Percentiles rank a stretch among this genome's conserved stretches.
phyloP scores from a whole-genome alignment of 2,797 vertebrate genomes.

The Halcyon chelicuti region DNA sequence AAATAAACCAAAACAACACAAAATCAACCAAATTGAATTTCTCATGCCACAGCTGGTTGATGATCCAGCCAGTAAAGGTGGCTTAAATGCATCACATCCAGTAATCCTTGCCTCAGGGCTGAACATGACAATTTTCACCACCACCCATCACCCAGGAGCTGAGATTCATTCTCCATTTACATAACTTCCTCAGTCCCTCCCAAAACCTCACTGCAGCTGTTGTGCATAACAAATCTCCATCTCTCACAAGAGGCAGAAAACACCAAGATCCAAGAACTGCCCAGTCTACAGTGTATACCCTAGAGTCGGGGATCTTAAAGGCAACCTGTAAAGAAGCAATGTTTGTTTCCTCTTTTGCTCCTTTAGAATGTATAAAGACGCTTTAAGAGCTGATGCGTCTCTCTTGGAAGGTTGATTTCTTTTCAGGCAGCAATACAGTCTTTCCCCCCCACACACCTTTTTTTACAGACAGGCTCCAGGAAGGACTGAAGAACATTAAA shows the following conservation, averaged over 20 bases:
- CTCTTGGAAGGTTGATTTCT: not conserved
- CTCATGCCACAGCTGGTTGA: conserved; percentile 28
- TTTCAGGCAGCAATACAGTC: not conserved
- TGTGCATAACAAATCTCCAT: conserved; percentile 20
- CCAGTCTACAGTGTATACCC: conserved; percentile 31
- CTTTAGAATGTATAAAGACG: conserved; percentile 3
- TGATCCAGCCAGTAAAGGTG: conserved; percentile 24
- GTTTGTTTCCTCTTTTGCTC: conserved; percentile 60
- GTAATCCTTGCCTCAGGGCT: conserved; percentile 54
- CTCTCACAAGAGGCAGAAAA: conserved; percentile 43
- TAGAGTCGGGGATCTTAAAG: conserved; percentile 75
- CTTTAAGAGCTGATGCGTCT: not conserved
- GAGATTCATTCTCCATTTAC: conserved; percentile 34
- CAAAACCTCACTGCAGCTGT: conserved; percentile 27
- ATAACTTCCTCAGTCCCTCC: not conserved
- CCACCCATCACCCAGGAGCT: conserved; percentile 37
- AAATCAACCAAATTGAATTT: conserved; percentile 18
- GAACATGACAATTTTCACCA: conserved; percentile 23
- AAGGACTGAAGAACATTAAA: not conserved
- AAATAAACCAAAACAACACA: not conserved
- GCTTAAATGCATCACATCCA: conserved; percentile 16
- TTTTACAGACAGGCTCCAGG: not conserved
- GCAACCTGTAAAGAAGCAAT: conserved; percentile 62
- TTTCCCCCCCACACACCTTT: not conserved
- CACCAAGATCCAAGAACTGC: conserved; percentile 17